Conservation (phyloP, 2,113 vertebrate genomes). For the Tichodroma muraria region DNA sequence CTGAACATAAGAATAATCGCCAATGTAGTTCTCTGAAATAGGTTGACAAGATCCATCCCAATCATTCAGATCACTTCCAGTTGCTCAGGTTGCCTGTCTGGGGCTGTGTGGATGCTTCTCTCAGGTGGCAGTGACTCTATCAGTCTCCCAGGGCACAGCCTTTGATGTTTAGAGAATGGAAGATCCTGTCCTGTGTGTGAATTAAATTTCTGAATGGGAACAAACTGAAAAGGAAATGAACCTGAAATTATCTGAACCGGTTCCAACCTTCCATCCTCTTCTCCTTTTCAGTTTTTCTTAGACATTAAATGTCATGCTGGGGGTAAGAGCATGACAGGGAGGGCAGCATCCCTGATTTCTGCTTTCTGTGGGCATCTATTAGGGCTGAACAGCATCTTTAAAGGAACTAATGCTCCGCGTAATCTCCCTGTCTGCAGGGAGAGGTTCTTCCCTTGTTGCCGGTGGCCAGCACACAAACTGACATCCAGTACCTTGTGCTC, state of each 20-base stretch:
- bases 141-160: neutral
- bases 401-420: neutral
- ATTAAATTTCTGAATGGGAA: neutral
- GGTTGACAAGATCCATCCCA: neutral
- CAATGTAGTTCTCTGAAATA: neutral
- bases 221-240: neutral
- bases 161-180: neutral
- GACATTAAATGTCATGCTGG: neutral
- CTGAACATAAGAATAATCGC: neutral
- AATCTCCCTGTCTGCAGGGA: neutral
- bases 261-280: neutral
- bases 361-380: accelerated
- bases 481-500: slow-evolving; percentile 7
- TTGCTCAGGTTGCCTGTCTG: neutral
- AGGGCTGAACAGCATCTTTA: neutral
- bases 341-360: neutral
- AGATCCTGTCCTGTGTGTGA: neutral
- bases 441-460: neutral
- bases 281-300: neutral
- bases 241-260: neutral
- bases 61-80: neutral
- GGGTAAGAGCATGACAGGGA: neutral
- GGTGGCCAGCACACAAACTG: neutral
- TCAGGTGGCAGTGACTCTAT: neutral
- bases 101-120: neutral